A percentile compares a stretch with the other conserved stretches of the same genome.
phyloP scores from a whole-genome alignment of 2,888 invertebrate species.

The Drosophila parthenogenetica region DNA sequence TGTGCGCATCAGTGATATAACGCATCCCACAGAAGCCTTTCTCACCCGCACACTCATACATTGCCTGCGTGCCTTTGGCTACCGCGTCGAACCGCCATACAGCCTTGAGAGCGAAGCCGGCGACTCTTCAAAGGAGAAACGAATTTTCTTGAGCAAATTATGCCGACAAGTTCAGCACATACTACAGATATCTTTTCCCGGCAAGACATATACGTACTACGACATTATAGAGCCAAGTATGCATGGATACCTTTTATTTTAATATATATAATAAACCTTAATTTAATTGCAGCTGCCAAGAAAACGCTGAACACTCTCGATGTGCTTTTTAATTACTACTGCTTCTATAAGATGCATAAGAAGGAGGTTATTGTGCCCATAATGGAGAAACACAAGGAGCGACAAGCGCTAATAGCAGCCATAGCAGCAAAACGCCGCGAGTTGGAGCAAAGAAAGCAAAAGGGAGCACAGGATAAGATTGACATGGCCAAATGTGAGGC shows the following conservation, averaged over 20 bases:
- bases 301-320: constrained; percentile 78
- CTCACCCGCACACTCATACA: constrained; percentile 72
- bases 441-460: constrained; percentile 45
- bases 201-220: constrained; percentile 73
- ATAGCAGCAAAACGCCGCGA: constrained; percentile 57
- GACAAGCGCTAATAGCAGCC: constrained; percentile 50
- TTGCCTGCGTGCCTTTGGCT: constrained; percentile 80
- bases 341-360: constrained; percentile 81
- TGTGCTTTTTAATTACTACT: constrained; percentile 79
- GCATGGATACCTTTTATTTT: not conserved
- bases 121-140: constrained; percentile 68
- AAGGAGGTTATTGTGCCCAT: constrained; percentile 71
- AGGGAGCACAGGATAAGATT: constrained; percentile 45
- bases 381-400: constrained; percentile 50
- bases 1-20: constrained; percentile 70
- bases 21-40: constrained; percentile 74
- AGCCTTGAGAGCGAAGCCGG: constrained; percentile 43
- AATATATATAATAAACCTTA: too few species aligned
- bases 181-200: constrained; percentile 80
- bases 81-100: constrained; percentile 71
- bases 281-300: constrained; percentile 66
- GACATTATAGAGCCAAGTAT: constrained; percentile 81
- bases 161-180: constrained; percentile 79
- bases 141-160: constrained; percentile 74
- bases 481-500: constrained; percentile 44